These are phyloP conservation scores for Allobates femoralis DNA, from an alignment of 2,797 vertebrate species.

Conservation along the genomic window DNA sequence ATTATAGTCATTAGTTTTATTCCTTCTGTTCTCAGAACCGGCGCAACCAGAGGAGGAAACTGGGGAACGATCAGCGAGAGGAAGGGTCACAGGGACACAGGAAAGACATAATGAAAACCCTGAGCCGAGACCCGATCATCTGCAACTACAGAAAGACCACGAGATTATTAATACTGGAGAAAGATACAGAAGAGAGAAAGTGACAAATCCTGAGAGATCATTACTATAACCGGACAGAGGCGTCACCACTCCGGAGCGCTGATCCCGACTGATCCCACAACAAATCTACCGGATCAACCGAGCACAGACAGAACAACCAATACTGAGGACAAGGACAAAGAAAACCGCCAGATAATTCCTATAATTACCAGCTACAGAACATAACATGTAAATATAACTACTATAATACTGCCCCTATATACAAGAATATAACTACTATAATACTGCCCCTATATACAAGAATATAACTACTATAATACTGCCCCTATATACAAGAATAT, in stretches of 20 bases:
- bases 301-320: neutral
- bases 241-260: neutral
- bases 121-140: too few relatives aligned
- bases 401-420: neutral
- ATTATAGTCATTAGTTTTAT: too few relatives aligned
- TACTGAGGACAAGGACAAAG: neutral
- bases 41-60: too few relatives aligned
- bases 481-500: too few relatives aligned
- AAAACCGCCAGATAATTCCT: neutral
- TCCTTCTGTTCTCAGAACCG: too few relatives aligned
- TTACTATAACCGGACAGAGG: neutral
- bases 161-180: neutral
- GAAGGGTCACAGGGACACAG: too few relatives aligned
- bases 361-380: neutral
- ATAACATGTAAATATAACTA: neutral
- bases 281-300: neutral
- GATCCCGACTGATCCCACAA: neutral
- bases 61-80: too few relatives aligned
- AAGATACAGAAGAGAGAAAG: neutral
- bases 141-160: neutral
- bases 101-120: too few relatives aligned
- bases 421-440: neutral
- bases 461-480: too few relatives aligned
- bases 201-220: neutral
- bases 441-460: too few relatives aligned